Evolutionary conservation across 1,140 invertebrate genomes (phyloP).

Genomic region (Bombus terrestris): DNA sequence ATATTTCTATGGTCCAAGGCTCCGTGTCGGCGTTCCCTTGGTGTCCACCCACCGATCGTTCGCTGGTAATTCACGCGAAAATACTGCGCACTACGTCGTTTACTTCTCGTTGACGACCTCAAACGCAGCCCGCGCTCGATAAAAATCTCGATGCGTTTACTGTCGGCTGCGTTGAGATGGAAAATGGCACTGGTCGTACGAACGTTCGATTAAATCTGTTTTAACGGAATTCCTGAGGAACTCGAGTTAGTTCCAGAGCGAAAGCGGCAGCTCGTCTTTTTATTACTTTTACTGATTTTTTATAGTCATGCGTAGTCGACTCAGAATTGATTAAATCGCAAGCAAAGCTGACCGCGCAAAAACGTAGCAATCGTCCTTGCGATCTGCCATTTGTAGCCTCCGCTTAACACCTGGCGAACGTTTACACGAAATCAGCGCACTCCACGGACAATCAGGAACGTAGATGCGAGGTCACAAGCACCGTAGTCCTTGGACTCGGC

Average conservation of each 20-base stretch:
- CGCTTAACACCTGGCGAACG: neutral
- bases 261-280: neutral
- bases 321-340: too few relatives aligned
- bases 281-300: too few relatives aligned
- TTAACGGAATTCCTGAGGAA: neutral
- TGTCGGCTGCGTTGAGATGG: neutral
- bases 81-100: neutral
- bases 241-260: neutral
- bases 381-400: neutral
- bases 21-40: too few relatives aligned
- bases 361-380: neutral
- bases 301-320: too few relatives aligned
- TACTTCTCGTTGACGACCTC: neutral
- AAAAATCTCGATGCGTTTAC: slow-evolving; percentile 34
- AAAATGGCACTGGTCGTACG: neutral
- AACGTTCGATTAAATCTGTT: neutral
- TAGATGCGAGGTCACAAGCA: neutral
- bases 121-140: neutral
- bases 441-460: neutral
- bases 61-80: slow-evolving; percentile 22
- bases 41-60: slow-evolving; percentile 13
- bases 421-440: neutral
- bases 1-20: neutral
- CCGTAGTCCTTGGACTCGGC: neutral
- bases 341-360: neutral